These are phyloP conservation scores for Rhinichthys osculus DNA, from an alignment of 2,797 vertebrate species.

Conservation along the genomic window DNA sequence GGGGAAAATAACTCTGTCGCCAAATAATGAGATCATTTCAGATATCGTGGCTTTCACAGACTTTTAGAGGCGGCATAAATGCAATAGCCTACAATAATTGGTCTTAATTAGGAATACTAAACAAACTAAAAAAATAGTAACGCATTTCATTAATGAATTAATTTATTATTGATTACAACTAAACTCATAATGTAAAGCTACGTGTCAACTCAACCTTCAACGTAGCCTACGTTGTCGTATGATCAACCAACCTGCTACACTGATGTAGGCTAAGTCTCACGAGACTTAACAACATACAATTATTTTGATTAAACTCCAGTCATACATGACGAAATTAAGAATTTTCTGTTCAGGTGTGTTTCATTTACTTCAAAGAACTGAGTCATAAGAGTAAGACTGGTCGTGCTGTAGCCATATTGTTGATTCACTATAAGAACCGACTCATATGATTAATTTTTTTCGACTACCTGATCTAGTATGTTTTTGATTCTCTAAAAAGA, in stretches of 20 bases:
- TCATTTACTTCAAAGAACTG: neutral
- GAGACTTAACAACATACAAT: neutral
- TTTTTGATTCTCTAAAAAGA: no score
- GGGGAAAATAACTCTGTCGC: neutral
- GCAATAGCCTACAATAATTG: neutral
- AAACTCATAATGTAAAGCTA: neutral
- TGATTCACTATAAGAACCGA: neutral
- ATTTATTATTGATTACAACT: neutral
- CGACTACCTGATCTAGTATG: no score
- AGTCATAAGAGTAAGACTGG: neutral
- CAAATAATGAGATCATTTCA: neutral
- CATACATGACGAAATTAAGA: neutral
- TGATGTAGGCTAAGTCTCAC: neutral
- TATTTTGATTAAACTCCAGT: neutral
- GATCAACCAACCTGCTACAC: neutral
- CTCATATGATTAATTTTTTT: neutral
- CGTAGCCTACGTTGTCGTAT: neutral
- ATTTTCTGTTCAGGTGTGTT: neutral
- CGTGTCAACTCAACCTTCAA: no score
- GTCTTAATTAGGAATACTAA: neutral
- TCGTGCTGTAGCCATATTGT: neutral
- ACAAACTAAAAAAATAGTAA: neutral
- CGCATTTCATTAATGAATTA: neutral
- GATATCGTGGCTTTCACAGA: neutral
- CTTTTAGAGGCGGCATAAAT: neutral